These are phyloP conservation scores for Phoenoteleia sp. DNA, from an alignment of 2,888 invertebrate species.

Conservation along the genomic window DNA sequence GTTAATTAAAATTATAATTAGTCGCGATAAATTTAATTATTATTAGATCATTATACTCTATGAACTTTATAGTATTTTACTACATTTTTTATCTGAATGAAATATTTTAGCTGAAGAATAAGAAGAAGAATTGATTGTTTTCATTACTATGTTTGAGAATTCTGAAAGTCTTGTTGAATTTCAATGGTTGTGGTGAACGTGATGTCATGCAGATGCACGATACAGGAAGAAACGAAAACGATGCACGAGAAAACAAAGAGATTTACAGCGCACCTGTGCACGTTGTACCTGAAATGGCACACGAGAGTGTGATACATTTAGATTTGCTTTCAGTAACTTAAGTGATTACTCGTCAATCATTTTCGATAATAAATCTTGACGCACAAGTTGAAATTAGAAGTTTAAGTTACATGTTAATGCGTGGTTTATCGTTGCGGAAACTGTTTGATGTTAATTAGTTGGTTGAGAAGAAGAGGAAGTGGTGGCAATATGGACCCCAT, in stretches of 20 bases:
- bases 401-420: slow-evolving; percentile 18
- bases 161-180: slow-evolving; percentile 38
- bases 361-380: slow-evolving; percentile 51
- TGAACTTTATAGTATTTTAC: too few species aligned
- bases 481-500: too few species aligned
- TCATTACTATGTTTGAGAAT: slow-evolving; percentile 8
- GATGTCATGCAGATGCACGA: slow-evolving; percentile 51
- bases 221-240: slow-evolving; percentile 61
- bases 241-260: slow-evolving; percentile 66
- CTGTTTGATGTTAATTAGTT: slow-evolving; percentile 40
- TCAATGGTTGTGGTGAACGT: slow-evolving; percentile 48
- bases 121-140: not conserved
- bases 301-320: slow-evolving; percentile 54
- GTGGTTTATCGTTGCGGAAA: slow-evolving; percentile 7
- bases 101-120: not conserved
- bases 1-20: too few species aligned
- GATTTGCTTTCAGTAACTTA: slow-evolving; percentile 46
- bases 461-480: too few species aligned
- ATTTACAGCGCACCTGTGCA: slow-evolving; percentile 65
- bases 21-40: too few species aligned
- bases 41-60: too few species aligned
- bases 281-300: slow-evolving; percentile 45
- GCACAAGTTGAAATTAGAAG: slow-evolving; percentile 46
- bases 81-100: too few species aligned
- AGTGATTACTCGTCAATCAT: slow-evolving; percentile 65